Conservation (phyloP, 2,113 vertebrate genomes). For the Odontesthes bonariensis region DNA sequence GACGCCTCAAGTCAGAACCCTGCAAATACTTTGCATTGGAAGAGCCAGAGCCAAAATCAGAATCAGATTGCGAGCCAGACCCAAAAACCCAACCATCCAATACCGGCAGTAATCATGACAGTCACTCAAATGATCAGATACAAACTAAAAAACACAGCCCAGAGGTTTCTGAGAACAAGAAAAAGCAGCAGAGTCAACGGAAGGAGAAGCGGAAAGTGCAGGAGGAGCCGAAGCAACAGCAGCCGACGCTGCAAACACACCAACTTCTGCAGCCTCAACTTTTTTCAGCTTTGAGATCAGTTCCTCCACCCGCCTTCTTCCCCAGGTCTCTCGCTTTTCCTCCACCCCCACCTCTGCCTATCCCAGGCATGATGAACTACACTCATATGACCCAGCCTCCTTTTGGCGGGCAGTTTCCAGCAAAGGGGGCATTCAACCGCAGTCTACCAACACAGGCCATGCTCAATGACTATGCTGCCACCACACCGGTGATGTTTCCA, state of each 20-base stretch:
- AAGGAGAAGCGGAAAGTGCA: not conserved
- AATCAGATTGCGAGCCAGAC: not conserved
- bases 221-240: not conserved
- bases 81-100: not conserved
- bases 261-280: not conserved
- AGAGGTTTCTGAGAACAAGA: not conserved
- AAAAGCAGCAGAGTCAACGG: no score
- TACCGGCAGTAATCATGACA: not conserved
- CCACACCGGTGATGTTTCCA: not conserved
- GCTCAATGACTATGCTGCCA: not conserved
- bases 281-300: not conserved
- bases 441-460: not conserved
- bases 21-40: not conserved
- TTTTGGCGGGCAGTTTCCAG: not conserved
- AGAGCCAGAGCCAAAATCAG: not conserved
- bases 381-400: no score
- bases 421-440: no score
- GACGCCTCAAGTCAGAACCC: constrained; percentile 12
- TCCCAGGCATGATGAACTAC: no score
- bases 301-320: not conserved
- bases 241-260: not conserved
- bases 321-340: not conserved
- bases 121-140: not conserved
- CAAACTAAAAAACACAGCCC: not conserved
- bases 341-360: not conserved